Base-by-base conservation (phyloP, 2,888 invertebrate species). In the Schizaphis graminum region DNA sequence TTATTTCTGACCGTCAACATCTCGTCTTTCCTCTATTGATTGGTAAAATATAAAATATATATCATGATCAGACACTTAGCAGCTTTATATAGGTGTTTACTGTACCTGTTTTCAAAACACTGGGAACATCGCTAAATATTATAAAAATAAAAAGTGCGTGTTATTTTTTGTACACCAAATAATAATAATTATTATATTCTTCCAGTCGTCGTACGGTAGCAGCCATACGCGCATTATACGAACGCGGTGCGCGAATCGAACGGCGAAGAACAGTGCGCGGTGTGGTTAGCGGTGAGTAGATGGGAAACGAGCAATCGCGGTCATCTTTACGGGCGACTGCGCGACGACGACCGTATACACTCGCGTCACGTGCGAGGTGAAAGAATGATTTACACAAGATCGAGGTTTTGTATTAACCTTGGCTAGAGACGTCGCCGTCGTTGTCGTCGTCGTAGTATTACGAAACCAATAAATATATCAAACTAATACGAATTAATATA, bases 361-460 rank as follows among this genome's bases (percentile, higher is more conserved):
- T 56, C 89, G 57, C 56, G 56, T 41, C 35, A 89, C 89, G 89
- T 41, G 89, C 91, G 91, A 91, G 91, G 91, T 91, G 92, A 92
- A 92, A 86, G 86, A 92, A 92, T 92, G 92, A 92, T 92, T 92
- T 86, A 87, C 87, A 92, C 92, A 92, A 92, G 92, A 92, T 47
- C 92, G 92, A 92, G 92, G 92, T 92, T 92, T 92, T 77, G 77
- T 77, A 77, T 77, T 92, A 92, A 92, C 92, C 92, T 92, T 92
- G 92, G 92, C 92, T n/a, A 91, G 85, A 91, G 56, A 87, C 87
- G 61, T 49, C 87, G 61, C 53, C 53, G 53, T 21, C 53, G 57
- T 57, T 5, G 57, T 57, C 26, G 57, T 77, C 35, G n/a, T 67
- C 28, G 28, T 67, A 53, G 44, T 91, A 86, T 91, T 91, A 91